Conservation (phyloP, 1,140 invertebrate species). For the Drosophila varians region DNA sequence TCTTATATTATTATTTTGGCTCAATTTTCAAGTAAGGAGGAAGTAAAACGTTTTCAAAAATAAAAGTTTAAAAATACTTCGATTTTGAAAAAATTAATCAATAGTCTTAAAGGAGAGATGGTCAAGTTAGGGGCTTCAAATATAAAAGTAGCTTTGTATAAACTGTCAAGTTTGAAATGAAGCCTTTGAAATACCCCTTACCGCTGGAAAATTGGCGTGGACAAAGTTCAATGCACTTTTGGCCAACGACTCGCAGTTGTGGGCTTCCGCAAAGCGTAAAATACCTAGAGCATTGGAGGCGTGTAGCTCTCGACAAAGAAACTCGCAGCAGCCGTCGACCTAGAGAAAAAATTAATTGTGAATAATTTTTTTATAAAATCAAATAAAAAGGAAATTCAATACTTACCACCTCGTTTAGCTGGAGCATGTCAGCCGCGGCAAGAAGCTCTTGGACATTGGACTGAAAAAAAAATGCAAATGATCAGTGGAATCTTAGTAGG, state of each 20-base stretch:
- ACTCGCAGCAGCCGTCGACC: conserved; percentile 93
- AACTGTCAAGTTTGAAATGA: not conserved
- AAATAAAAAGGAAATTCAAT: too few relatives aligned
- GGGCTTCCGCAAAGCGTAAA: conserved; percentile 94
- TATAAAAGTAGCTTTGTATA: too few relatives aligned
- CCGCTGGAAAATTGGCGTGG: conserved; percentile 93
- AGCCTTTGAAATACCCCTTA: conserved; percentile 75
- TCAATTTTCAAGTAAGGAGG: too few relatives aligned
- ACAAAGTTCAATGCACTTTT: conserved; percentile 93
- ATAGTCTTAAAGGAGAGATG: too few relatives aligned
- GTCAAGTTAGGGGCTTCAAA: too few relatives aligned
- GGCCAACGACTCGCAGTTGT: conserved; percentile 92
- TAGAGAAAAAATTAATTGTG: not conserved
- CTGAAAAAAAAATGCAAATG: conserved; percentile 80
- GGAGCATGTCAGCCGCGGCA: conserved; percentile 96
- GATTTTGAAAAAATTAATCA: too few relatives aligned
- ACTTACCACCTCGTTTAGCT: conserved; percentile 90
- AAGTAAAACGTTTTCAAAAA: too few relatives aligned
- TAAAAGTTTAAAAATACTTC: too few relatives aligned
- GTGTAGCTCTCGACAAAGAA: conserved; percentile 94
- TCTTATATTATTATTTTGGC: too few relatives aligned
- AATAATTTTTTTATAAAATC: too few relatives aligned
- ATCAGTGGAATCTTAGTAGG: not conserved
- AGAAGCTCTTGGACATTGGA: conserved; percentile 95
- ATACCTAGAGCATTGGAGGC: conserved; percentile 95